phyloP scores from a whole-genome alignment of 2,113 vertebrate genomes.

The Chascanopsetta lugubris region DNA sequence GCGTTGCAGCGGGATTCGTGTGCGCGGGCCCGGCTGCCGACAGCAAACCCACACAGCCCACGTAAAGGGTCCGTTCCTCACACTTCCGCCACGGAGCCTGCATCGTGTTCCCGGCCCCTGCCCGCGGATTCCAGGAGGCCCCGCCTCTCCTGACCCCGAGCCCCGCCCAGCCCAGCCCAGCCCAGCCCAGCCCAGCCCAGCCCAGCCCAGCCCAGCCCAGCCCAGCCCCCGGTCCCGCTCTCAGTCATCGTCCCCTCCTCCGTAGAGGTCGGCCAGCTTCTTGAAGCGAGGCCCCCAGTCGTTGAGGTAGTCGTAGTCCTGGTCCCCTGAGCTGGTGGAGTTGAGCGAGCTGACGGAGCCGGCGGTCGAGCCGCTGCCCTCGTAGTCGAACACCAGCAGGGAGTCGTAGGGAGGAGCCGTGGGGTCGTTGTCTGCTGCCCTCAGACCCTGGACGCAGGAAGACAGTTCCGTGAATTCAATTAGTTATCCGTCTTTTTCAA shows the following conservation, averaged over 20 bases:
- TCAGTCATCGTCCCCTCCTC: conserved; percentile 93
- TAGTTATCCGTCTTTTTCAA: too few relatives aligned
- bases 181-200: conserved; percentile 30
- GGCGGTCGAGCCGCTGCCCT: conserved; percentile 94
- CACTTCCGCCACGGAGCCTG: conserved; percentile 35
- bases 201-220: conserved; percentile 50
- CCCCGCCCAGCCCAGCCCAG: conserved; percentile 25
- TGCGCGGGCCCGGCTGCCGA: conserved; percentile 44
- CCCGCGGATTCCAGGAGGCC: conserved; percentile 25
- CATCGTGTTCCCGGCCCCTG: conserved; percentile 33
- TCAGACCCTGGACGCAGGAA: conserved; percentile 84
- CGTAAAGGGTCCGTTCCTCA: conserved; percentile 55
- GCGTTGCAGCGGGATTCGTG: conserved; percentile 61
- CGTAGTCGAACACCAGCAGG: conserved; percentile 97
- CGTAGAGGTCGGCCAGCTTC: conserved; percentile 96
- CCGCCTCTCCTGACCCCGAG: conserved; percentile 52
- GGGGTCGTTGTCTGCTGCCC: conserved; percentile 93
- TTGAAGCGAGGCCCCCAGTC: conserved; percentile 96
- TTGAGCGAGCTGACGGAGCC: conserved; percentile 93
- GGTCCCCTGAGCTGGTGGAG: conserved; percentile 92
- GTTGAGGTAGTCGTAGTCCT: conserved; percentile 95
- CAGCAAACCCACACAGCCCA: conserved; percentile 33
- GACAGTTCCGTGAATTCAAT: too few relatives aligned
- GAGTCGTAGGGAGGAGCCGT: conserved; percentile 94
- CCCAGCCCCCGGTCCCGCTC: conserved; percentile 37